phyloP scores from a whole-genome alignment of 2,888 invertebrate species.

The Aspidiotus rigidus region DNA sequence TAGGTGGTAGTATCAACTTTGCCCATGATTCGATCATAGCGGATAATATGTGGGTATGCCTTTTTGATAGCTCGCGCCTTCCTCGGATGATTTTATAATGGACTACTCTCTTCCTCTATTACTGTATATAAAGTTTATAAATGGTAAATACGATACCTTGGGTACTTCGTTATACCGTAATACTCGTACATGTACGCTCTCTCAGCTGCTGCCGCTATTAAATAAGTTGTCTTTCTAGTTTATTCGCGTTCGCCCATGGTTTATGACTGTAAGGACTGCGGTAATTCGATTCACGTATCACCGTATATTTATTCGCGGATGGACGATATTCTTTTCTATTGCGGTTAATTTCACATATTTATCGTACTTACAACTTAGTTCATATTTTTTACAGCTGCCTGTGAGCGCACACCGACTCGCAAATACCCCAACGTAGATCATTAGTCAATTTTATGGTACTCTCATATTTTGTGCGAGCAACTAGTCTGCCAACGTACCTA shows the following conservation, averaged over 20 bases:
- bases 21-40: conserved; percentile 30
- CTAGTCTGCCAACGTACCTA: no score
- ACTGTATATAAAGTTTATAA: background rate
- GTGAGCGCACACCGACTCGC: no score
- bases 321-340: no score
- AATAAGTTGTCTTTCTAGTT: conserved; percentile 31
- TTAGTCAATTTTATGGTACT: no score
- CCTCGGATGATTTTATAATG: background rate
- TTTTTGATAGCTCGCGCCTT: conserved; percentile 13
- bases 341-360: no score
- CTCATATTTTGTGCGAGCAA: no score
- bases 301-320: no score
- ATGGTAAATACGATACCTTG: background rate
- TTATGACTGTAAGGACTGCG: conserved; percentile 5
- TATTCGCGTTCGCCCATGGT: conserved; percentile 6
- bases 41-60: conserved; percentile 32
- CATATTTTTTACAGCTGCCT: no score
- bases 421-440: no score
- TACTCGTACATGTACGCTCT: no score
- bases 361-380: no score
- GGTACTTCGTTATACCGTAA: conserved; percentile 9
- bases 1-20: conserved; percentile 31
- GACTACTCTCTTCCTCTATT: no score
- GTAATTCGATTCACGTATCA: conserved; percentile 2
- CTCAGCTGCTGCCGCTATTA: conserved; percentile 12